Percentiles rank a stretch among this genome's conserved stretches.
phyloP scores from a whole-genome alignment of 2,113 vertebrate genomes.

The Holacanthus passer region DNA sequence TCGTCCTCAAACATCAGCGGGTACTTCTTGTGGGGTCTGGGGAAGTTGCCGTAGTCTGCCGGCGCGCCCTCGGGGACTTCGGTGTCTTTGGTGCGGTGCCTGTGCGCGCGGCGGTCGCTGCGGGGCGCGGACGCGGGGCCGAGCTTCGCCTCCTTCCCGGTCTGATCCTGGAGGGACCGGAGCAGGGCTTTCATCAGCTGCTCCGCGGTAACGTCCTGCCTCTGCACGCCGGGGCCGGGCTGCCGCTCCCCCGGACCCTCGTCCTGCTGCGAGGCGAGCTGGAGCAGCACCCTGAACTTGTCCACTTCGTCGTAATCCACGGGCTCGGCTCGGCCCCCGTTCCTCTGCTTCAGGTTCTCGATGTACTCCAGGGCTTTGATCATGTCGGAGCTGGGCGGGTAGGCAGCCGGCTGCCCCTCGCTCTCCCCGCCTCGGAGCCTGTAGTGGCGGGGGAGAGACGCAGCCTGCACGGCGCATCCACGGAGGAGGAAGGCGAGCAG shows the following conservation, averaged over 20 bases:
- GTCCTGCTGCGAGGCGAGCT: slow-evolving; percentile 87
- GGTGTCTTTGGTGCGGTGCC: slow-evolving; percentile 80
- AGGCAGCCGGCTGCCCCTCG: slow-evolving; percentile 86
- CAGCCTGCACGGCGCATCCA: slow-evolving; percentile 84
- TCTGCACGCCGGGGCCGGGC: slow-evolving; percentile 70
- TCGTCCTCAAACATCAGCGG: slow-evolving; percentile 92
- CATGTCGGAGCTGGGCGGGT: slow-evolving; percentile 92
- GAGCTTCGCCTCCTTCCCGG: slow-evolving; percentile 85
- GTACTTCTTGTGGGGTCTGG: slow-evolving; percentile 89
- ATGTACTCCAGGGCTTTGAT: slow-evolving; percentile 98
- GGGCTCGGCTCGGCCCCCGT: slow-evolving; percentile 85
- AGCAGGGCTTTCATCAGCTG: slow-evolving; percentile 91
- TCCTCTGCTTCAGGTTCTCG: slow-evolving; percentile 93
- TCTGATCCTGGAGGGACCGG: slow-evolving; percentile 88
- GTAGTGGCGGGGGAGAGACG: slow-evolving; percentile 91
- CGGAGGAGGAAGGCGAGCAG: slow-evolving; percentile 86
- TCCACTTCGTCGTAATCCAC: slow-evolving; percentile 88
- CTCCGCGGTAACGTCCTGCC: slow-evolving; percentile 89
- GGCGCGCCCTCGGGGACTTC: slow-evolving; percentile 77
- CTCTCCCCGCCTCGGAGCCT: slow-evolving; percentile 91
- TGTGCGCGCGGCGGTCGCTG: slow-evolving; percentile 83
- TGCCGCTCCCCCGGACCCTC: slow-evolving; percentile 83
- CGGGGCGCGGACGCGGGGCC: slow-evolving; percentile 74
- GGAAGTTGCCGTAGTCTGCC: slow-evolving; percentile 87
- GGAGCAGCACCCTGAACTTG: slow-evolving; percentile 87